Conservation (phyloP, 2,888 invertebrate species). For the Tolmerus cingulatus region DNA sequence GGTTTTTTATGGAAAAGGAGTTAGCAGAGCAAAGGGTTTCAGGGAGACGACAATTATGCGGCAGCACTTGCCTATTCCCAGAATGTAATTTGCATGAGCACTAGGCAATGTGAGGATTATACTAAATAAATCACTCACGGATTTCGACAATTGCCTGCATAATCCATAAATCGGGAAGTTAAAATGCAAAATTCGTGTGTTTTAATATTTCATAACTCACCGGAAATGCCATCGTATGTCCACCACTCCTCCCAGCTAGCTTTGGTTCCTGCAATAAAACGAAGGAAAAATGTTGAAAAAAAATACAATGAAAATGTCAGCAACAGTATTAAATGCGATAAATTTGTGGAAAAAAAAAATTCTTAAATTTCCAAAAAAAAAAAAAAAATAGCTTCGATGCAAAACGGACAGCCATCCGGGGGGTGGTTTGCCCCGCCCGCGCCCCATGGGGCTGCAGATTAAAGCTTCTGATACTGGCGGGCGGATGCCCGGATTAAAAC, state of each 20-base stretch:
- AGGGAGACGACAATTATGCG: neutral
- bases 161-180: slow-evolving; percentile 3
- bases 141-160: slow-evolving; percentile 14
- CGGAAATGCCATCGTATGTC: slow-evolving; percentile 95
- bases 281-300: slow-evolving; percentile 51
- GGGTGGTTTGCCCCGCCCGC: neutral
- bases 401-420: neutral
- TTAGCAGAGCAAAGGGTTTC: neutral
- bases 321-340: slow-evolving; percentile 24
- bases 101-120: neutral
- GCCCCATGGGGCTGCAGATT: neutral
- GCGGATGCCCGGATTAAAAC: slow-evolving; percentile 29
- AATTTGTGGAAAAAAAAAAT: neutral
- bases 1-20: neutral
- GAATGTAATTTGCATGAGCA: neutral
- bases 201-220: slow-evolving; percentile 66
- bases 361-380: slow-evolving; percentile 34
- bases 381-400: slow-evolving; percentile 6
- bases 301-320: slow-evolving; percentile 26
- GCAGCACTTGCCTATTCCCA: neutral
- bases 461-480: slow-evolving; percentile 9
- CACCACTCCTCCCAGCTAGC: slow-evolving; percentile 94
- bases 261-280: slow-evolving; percentile 51
- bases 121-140: slow-evolving; percentile 19
- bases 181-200: slow-evolving; percentile 9